Evolutionary conservation across 2,888 invertebrate species (phyloP).

Genomic region (Harpalus rufipes): DNA sequence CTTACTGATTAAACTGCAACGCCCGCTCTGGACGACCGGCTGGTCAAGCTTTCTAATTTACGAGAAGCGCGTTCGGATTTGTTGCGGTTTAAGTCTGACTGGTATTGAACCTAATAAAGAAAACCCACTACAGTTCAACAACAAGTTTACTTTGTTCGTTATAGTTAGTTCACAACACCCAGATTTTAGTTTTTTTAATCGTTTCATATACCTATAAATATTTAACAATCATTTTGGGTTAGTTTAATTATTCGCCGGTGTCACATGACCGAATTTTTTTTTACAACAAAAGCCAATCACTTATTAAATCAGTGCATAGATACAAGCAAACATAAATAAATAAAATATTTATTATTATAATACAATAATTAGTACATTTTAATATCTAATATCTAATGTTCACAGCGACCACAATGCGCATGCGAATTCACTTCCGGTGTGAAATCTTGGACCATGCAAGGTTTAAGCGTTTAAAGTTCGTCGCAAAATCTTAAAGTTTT

Average conservation of each 20-base stretch:
- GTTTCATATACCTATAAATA: constrained; percentile 47
- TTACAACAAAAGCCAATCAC: constrained; percentile 15
- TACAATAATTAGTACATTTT: neutral
- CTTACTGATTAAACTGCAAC: constrained; percentile 55
- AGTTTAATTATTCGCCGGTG: neutral
- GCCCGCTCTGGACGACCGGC: constrained; percentile 55
- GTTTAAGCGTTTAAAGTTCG: too few relatives aligned
- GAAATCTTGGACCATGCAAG: too few relatives aligned
- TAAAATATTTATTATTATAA: neutral
- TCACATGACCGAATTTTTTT: constrained; percentile 50
- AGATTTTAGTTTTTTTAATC: constrained; percentile 53
- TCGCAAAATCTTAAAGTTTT: neutral
- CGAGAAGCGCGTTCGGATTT: constrained; percentile 62
- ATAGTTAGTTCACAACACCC: constrained; percentile 43
- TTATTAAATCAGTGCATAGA: neutral
- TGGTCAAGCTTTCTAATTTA: constrained; percentile 58
- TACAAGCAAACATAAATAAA: constrained; percentile 11
- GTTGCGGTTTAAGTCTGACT: constrained; percentile 58
- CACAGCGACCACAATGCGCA: too few relatives aligned
- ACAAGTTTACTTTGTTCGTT: constrained; percentile 30
- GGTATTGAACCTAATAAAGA: constrained; percentile 61
- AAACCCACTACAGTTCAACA: constrained; percentile 43
- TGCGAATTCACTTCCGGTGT: too few relatives aligned
- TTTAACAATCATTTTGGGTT: constrained; percentile 46
- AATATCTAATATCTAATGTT: too few relatives aligned